Percentiles rank a stretch among this genome's conserved stretches.
phyloP scores from a whole-genome alignment of 2,888 invertebrate genomes.

The Laspeyria flexula region DNA sequence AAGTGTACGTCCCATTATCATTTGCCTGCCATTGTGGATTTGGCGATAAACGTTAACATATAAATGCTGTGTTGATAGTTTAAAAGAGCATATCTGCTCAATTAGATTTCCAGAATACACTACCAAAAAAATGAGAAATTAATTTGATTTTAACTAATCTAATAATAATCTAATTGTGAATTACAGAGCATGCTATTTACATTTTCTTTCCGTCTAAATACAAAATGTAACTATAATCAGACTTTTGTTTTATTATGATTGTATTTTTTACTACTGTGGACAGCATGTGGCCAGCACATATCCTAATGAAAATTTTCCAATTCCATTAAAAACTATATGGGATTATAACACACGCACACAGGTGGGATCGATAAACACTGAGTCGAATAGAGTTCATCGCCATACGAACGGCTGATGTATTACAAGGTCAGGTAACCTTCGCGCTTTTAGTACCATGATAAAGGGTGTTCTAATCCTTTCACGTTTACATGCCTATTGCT shows the following conservation, averaged over 20 bases:
- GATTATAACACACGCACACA: conserved; percentile 35
- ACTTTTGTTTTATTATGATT: not conserved
- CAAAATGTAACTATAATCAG: too few relatives aligned
- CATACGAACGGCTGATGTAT: conserved; percentile 61
- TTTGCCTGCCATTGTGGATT: too few relatives aligned
- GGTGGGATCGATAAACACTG: conserved; percentile 59
- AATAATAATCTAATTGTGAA: too few relatives aligned
- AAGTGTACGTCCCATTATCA: too few relatives aligned
- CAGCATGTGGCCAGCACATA: not conserved
- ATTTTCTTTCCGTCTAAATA: too few relatives aligned
- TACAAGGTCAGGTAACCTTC: conserved; percentile 73
- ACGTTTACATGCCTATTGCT: conserved; percentile 50
- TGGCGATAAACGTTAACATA: too few relatives aligned
- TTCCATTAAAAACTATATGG: not conserved
- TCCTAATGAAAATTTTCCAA: not conserved
- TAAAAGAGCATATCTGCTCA: too few relatives aligned
- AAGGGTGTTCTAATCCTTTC: conserved; percentile 57
- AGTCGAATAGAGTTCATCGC: conserved; percentile 61
- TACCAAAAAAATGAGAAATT: too few relatives aligned
- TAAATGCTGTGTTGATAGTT: too few relatives aligned
- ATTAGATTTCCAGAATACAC: too few relatives aligned
- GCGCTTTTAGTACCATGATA: conserved; percentile 46
- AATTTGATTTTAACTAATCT: too few relatives aligned
- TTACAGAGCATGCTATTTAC: too few relatives aligned
- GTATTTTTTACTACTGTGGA: not conserved